Percentiles rank a stretch among this genome's conserved stretches.
phyloP scores from a whole-genome alignment of 2,888 invertebrate genomes.

The Cryptus viduatorius region DNA sequence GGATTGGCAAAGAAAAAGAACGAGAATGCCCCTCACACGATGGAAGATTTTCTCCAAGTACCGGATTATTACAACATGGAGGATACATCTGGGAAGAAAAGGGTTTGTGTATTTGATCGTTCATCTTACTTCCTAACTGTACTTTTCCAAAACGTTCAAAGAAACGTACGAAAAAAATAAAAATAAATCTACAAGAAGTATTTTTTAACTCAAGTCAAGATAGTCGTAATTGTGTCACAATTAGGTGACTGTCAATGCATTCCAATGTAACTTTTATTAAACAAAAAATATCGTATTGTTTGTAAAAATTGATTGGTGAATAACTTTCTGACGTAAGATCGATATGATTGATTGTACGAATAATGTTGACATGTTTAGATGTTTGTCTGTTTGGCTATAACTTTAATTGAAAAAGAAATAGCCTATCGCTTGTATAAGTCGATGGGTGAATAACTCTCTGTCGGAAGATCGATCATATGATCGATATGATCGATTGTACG shows the following conservation, averaged over 20 bases:
- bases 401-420: no score
- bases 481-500: background rate
- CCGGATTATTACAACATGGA: conserved; percentile 89
- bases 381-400: no score
- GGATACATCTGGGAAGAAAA: conserved; percentile 92
- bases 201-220: no score
- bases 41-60: conserved; percentile 97
- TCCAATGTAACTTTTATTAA: no score
- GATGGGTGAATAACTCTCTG: no score
- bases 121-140: background rate
- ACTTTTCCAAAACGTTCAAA: background rate
- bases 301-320: no score
- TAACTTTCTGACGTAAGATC: no score
- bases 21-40: conserved; percentile 88
- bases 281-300: no score
- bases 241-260: background rate
- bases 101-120: conserved; percentile 88
- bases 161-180: background rate
- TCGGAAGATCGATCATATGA: background rate
- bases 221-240: background rate
- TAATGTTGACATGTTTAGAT: no score
- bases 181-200: no score
- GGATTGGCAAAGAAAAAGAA: conserved; percentile 92
- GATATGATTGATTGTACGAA: no score
- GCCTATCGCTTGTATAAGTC: no score